Evolutionary conservation across 1,140 invertebrate species (phyloP).

Genomic region (Acarapis woodi): DNA sequence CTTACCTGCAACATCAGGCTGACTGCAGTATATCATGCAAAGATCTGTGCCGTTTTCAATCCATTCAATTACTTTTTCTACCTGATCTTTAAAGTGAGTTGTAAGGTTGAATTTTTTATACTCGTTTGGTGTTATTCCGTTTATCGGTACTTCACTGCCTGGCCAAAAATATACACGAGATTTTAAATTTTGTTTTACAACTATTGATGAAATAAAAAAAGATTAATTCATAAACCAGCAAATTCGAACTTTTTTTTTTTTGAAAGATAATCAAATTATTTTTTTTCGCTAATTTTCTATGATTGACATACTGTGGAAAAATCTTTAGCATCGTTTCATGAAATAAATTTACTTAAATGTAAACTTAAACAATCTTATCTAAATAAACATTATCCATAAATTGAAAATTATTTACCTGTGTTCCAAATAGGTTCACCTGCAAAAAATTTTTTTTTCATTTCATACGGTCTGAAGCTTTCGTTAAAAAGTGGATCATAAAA

Average conservation of each 20-base stretch:
- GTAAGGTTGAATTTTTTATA: constrained; percentile 20
- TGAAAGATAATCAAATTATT: no score
- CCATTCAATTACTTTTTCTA: constrained; percentile 33
- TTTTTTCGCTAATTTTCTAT: no score
- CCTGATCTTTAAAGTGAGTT: constrained; percentile 22
- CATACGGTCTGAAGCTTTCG: constrained; percentile 15
- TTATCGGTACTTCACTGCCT: constrained; percentile 14
- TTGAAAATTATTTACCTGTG: no score
- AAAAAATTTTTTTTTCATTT: constrained; percentile 14
- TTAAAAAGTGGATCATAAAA: constrained; percentile 27
- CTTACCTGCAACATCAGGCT: constrained; percentile 36
- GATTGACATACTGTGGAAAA: no score
- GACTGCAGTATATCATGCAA: constrained; percentile 37
- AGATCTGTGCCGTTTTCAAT: constrained; percentile 27
- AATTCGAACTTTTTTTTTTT: no score
- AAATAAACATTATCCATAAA: no score
- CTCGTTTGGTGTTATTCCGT: constrained; percentile 13
- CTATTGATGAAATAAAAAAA: no score
- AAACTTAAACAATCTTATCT: no score
- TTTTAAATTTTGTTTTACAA: constrained; percentile 10
- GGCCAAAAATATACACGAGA: constrained; percentile 14
- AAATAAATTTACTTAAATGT: no score
- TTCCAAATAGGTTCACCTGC: constrained; percentile 19
- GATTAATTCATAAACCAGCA: no score
- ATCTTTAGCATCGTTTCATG: no score